Evolutionary conservation across 2,888 invertebrate genomes (phyloP).

Genomic region (Baronia brevicornis): DNA sequence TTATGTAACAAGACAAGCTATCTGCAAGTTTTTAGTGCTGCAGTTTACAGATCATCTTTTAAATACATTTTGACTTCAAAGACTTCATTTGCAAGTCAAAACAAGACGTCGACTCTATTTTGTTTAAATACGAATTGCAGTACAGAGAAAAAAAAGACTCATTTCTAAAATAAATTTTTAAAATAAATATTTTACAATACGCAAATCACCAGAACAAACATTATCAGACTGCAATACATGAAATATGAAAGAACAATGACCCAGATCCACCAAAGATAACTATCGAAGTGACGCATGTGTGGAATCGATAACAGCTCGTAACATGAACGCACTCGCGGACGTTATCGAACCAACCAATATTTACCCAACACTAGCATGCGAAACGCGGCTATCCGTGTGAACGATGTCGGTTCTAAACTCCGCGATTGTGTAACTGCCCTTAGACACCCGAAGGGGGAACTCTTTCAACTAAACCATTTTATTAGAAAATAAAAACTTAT

Average conservation of each 20-base stretch:
- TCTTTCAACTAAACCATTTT: conserved; percentile 40
- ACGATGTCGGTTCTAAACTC: conserved; percentile 30
- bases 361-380: conserved; percentile 62
- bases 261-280: conserved; percentile 70
- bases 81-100: too few species aligned
- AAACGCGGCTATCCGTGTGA: conserved; percentile 53
- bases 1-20: too few species aligned
- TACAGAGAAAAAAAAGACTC: too few species aligned
- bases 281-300: conserved; percentile 70
- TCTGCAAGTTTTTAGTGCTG: too few species aligned
- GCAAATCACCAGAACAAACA: conserved; percentile 29
- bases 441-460: conserved; percentile 39
- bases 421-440: conserved; percentile 50
- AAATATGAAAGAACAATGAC: conserved; percentile 72
- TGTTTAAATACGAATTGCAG: too few species aligned
- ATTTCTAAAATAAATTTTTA: too few species aligned
- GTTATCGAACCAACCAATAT: conserved; percentile 60
- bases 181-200: too few species aligned
- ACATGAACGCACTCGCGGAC: conserved; percentile 61
- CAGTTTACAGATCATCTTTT: too few species aligned
- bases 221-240: conserved; percentile 40
- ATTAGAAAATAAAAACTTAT: conserved; percentile 46
- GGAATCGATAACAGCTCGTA: conserved; percentile 69
- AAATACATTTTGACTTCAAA: too few species aligned
- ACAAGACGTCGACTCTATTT: too few species aligned